These are phyloP conservation scores for Acinonyx jubatus DNA, from an alignment of 2,113 vertebrate genomes.

Conservation along the genomic window DNA sequence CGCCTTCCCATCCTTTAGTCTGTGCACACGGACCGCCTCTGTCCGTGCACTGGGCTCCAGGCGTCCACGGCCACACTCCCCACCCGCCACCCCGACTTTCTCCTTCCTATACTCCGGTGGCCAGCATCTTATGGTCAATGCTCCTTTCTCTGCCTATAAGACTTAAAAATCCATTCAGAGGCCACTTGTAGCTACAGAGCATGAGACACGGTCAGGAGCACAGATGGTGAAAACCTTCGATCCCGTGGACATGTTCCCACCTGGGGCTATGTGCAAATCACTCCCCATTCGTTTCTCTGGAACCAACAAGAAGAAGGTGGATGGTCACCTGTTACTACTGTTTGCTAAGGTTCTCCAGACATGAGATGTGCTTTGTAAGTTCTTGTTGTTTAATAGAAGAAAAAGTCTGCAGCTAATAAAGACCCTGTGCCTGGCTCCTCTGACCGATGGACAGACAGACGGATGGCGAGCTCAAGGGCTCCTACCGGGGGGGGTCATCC, in stretches of 20 bases:
- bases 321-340: not conserved
- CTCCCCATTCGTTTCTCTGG: not conserved
- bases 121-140: not conserved
- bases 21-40: too few relatives aligned
- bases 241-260: not conserved
- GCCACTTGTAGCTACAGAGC: not conserved
- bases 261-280: not conserved
- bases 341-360: not conserved
- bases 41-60: not conserved
- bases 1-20: too few relatives aligned
- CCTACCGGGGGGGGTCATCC: not conserved
- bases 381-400: not conserved
- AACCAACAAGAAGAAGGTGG: not conserved
- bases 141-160: not conserved
- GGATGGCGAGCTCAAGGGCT: not conserved
- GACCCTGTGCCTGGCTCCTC: not conserved
- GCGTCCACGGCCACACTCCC: not conserved
- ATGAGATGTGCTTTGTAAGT: not conserved
- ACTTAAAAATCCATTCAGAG: not conserved
- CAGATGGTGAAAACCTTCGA: not conserved
- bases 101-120: not conserved
- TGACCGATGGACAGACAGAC: not conserved
- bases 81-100: too few relatives aligned
- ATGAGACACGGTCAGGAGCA: not conserved
- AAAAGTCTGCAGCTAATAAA: not conserved